Base-by-base conservation (phyloP, 2,888 invertebrate species). In the Leucania comma region DNA sequence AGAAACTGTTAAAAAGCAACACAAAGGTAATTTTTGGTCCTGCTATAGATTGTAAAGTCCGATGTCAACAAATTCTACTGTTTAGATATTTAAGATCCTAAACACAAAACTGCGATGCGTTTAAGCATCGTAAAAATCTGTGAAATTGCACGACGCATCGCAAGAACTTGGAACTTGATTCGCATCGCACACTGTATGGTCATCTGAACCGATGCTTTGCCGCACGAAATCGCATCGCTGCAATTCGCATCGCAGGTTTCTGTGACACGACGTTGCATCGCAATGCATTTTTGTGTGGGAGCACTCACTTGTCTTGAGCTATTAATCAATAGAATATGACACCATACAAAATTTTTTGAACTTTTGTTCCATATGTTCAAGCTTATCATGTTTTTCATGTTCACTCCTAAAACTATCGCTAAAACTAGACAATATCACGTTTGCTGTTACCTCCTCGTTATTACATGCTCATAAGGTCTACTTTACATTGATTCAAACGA, bases 401-500 rank as follows among this genome's bases (percentile, higher is more conserved):
- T 24, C 0, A 56, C 63, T 72, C 38, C 20, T 51, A 54, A 60
- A 14, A 60, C 17, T 48, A 9, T 14, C 59, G 22, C 29, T 46
- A 56, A 56, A 42, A 60, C 12, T 60, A 48, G n/a, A 35, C 26
- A 68, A 68, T 6, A 29, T 35, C n/a, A 26, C 53, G 20, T 4
- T 14, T 59, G 29, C 75, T 24, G 70, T 54, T 62, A 17, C 9
- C 32, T 70, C 20, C 20, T 35, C 53, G 24, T 56, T 65, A 66
- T 56, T 26, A 58, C 48, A n/a, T 29, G 14, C 24, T n/a, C 59
- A 72, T 56, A 86, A 83, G 71, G 82, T 81, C 59, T 64, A 80
- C 8, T 81, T 79, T 84, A 32, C 74, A 75, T 75, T 81, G 72
- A 70, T 73, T 76, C 75, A 67, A 63, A 53, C 22, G 72, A 75